Evolutionary conservation across 2,797 vertebrate genomes (phyloP), one percentile per base, ranked within the genome.

Genomic region (Poecilia wingei): DNA sequence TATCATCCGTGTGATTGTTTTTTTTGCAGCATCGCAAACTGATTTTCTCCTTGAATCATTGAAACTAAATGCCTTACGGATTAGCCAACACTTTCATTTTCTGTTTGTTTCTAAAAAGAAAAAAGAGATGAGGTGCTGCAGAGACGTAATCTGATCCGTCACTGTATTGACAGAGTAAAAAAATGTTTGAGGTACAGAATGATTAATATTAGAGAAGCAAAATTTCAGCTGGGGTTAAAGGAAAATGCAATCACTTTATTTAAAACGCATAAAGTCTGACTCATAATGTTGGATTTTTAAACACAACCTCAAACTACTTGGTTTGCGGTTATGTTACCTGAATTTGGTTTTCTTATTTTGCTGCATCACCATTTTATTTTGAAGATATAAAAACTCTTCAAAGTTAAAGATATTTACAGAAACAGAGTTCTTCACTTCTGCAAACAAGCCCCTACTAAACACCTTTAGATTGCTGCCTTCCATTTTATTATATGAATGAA

Each of bases 1-100:
- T 57, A 28, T 28, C 3, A 68, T 68, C 22, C n/a, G 16, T 25
- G 31, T 16, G 33, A 43, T 77, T 53, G 33, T 1, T 16, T 18
- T 72, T 47, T 61, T 76, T n/a, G 41, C 57, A 81, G 68, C 73
- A 18, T 45, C 6, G 2, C 59, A 13, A 76, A 76, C 36, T 72
- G 9, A 72, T 79, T n/a, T 53, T 49, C 25, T 72, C 12, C 43
- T 20, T 31, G n/a, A 77, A 78, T 72, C 6, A 53, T 20, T 57
- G n/a, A 59, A 86, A 81, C 72, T 0, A 68, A 84, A 81, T 68
- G 76, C 55, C 36, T 31, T 33, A 36, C 72, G 49, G 55, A 39
- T 81, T 74, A 74, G 84, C 82, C 71, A 55, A 77, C 82, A 69
- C 4, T 1, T 33, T 28, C 79, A 59, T 28, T 12, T 59, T 81